phyloP scores from a whole-genome alignment of 2,797 vertebrate genomes.

The Echiichthys vipera region DNA sequence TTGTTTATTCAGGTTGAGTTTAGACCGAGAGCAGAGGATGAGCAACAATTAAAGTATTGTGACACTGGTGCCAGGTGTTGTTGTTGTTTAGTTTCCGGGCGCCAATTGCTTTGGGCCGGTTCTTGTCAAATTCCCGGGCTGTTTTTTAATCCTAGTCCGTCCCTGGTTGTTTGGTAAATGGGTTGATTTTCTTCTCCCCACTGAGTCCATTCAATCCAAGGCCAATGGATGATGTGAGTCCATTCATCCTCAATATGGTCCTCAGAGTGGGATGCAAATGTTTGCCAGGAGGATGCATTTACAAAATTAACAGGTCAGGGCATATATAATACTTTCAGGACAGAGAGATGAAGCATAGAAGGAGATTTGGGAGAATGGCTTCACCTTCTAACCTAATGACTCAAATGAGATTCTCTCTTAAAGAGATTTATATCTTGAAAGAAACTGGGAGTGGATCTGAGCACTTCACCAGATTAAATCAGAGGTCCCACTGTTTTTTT shows the following conservation, averaged over 20 bases:
- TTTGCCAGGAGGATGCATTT: conserved; percentile 42
- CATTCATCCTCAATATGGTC: conserved; percentile 28
- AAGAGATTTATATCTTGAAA: conserved; percentile 48
- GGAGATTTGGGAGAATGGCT: conserved; percentile 50
- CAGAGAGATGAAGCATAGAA: neutral
- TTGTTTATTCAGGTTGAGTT: too few species aligned
- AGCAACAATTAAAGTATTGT: too few species aligned
- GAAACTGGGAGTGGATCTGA: conserved; percentile 17
- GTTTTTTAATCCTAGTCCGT: too few species aligned
- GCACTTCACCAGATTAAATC: conserved; percentile 73
- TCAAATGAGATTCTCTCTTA: conserved; percentile 45
- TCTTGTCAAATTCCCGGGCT: too few species aligned
- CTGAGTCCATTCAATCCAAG: conserved; percentile 24
- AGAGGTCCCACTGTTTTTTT: neutral
- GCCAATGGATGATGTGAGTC: conserved; percentile 24
- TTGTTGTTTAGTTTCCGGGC: too few species aligned
- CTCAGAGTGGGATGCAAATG: conserved; percentile 16
- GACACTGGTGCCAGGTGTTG: too few species aligned
- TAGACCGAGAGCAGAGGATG: too few species aligned
- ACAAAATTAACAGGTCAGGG: conserved; percentile 49
- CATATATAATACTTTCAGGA: conserved; percentile 50
- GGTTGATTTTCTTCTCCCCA: conserved; percentile 29
- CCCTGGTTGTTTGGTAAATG: too few species aligned
- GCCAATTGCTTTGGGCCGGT: too few species aligned
- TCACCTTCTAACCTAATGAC: conserved; percentile 38